Evolutionary conservation across 2,113 vertebrate species (phyloP), one percentile per base, ranked within the genome.

Genomic region (Hippocampus comes): DNA sequence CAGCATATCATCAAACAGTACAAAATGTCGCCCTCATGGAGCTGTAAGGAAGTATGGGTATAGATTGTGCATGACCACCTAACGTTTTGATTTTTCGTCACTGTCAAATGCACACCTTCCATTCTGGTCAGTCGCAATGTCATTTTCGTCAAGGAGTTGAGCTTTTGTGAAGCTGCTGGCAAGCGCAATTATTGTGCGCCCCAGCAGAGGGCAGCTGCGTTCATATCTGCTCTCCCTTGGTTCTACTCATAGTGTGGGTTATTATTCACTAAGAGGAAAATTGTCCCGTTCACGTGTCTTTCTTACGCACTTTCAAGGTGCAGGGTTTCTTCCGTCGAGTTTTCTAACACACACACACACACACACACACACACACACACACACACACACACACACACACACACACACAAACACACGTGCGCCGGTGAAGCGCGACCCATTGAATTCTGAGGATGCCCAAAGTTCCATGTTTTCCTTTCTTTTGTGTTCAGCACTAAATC

Each of bases 151-250:
- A 14, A 27, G 25, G 12, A 59, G 53, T 27, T 15, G 11, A 14
- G 56, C 23, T 25, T 59, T 59, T 27, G 56, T 27, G 23, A 59
- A 25, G 56, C 12, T 15, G 25, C 5, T 5, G 21, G 21, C 21
- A 56, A 23, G 21, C 21, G 23, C 56, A 27, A 59, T 56, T 8
- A 56, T 5, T 20, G 23, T 38, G 11, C 4, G 12, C 12, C 66
- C 53, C 79, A 78, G 69, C 75, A 87, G 77, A 15, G 68, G 81
- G 71, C 30, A n/a, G 38, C n/a, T 2, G 4, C 48, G 63, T 53
- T 63, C 41, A 48, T 57, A 23, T 25, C 10, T 25, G 10, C n/a
- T 25, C 14, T 14, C 5, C 23, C 21, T 23, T 56, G 9, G 5
- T 56, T 56, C 10, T 23, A 9, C 9, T 10, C 53, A 23, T n/a